Base-by-base conservation (phyloP, 2,113 vertebrate species). In the Rhinolophus ferrumequinum region DNA sequence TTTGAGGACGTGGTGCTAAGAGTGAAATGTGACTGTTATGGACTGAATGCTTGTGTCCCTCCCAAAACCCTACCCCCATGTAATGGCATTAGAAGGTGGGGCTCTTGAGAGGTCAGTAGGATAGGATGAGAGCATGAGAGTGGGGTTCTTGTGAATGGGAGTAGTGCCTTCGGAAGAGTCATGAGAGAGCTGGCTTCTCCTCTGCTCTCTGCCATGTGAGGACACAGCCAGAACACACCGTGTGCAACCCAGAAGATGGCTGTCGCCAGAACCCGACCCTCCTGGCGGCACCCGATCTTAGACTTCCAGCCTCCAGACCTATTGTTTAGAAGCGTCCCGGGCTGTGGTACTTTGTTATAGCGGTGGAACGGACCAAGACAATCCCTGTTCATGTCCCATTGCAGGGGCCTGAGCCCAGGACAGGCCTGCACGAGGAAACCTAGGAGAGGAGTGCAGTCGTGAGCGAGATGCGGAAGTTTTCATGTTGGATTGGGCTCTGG, bases 341-440 rank as follows among this genome's bases (percentile, higher is more conserved):
- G 12, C 15, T 66, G 85, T 13, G 12, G 60, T 21, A 21, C 33
- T 75, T 54, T 6, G 35, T 47, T 30, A 22, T 6, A 64, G 56
- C 19, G 9, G 24, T 26, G 13, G 50, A 66, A 64, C 3, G 30
- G 58, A 26, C 28, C 12, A 33, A 33, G 3, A 35, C 50, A 47
- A 41, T 6, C 7, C 1, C 58, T 4, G 8, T 3, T 64, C 58
- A 58, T 9, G 66, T 56, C 18, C 41, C 10, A 6, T 60, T 19
- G 22, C 15, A 11, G 58, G 7, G 19, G 11, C 62, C 69, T 11
- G 54, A 35, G 77, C 38, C 56, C n/a, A 67, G 28, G 60, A 64
- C 73, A 38, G 72, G 47, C 14, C 67, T 30, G 35, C 6, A 0
- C 2, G 47, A 16, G 41, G 64, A 18, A 30, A 5, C 0, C 0